phyloP scores from a whole-genome alignment of 2,888 invertebrate genomes.

The Apotomis capreana region DNA sequence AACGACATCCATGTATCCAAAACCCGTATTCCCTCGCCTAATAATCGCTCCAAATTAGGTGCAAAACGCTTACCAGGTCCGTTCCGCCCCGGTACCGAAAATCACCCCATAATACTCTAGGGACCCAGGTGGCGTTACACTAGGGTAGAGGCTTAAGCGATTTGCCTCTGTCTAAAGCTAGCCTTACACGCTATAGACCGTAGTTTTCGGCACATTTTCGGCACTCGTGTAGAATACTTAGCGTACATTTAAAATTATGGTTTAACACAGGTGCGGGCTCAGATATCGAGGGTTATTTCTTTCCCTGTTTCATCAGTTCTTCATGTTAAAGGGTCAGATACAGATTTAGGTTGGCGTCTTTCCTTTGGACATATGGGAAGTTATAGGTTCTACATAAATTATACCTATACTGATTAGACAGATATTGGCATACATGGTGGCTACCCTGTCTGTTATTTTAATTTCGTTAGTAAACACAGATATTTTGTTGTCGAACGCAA shows the following conservation, averaged over 20 bases:
- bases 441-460: too few species aligned
- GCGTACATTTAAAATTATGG: too few species aligned
- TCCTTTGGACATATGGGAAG: too few species aligned
- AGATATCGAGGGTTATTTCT: too few species aligned
- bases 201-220: constrained; percentile 6
- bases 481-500: too few species aligned
- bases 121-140: constrained; percentile 69
- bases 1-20: neutral
- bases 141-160: constrained; percentile 70
- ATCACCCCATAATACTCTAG: constrained; percentile 61
- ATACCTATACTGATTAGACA: too few species aligned
- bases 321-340: too few species aligned
- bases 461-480: too few species aligned
- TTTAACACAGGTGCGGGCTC: constrained; percentile 2
- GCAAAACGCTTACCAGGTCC: constrained; percentile 26
- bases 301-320: too few species aligned
- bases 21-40: neutral
- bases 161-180: constrained; percentile 61
- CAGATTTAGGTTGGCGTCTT: too few species aligned
- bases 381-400: too few species aligned
- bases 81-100: constrained; percentile 54
- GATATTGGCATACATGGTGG: too few species aligned
- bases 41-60: constrained; percentile 27
- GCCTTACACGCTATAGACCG: constrained; percentile 61
- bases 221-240: neutral